A percentile compares a stretch with the other conserved stretches of the same genome.
Evolutionary conservation across 2,797 vertebrate genomes (phyloP).

Genomic region (Poecile montanus): DNA sequence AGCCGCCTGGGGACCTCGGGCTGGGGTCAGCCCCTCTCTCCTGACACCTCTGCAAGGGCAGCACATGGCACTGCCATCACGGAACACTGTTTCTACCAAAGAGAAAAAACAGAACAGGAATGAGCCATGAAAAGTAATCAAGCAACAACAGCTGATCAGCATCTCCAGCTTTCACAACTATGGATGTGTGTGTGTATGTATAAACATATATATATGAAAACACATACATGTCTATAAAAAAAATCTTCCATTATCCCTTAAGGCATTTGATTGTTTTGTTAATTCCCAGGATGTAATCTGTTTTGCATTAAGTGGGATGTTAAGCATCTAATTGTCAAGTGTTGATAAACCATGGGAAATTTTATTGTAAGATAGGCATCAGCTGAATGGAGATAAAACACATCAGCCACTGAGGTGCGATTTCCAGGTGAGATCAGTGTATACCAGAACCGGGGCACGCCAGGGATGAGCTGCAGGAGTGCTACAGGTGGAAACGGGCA

Average conservation of each 20-base stretch:
- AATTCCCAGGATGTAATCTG: conserved; percentile 60
- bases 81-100: neutral
- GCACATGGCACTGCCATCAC: neutral
- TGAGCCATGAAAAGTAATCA: neutral
- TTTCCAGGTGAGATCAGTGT: conserved; percentile 28
- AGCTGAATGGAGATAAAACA: conserved; percentile 48
- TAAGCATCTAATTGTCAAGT: conserved; percentile 52
- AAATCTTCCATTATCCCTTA: conserved; percentile 25
- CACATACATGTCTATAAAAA: neutral
- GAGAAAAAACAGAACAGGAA: neutral
- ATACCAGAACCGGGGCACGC: neutral
- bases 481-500: neutral
- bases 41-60: neutral
- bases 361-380: conserved; percentile 46
- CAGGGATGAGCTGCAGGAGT: neutral
- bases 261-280: conserved; percentile 57
- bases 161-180: conserved; percentile 1
- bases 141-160: neutral
- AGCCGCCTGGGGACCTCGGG: neutral
- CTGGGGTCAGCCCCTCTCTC: neutral
- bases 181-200: neutral
- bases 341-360: conserved; percentile 64
- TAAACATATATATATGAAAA: neutral
- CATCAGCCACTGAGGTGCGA: neutral
- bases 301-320: conserved; percentile 64